Evolutionary conservation across 2,113 vertebrate species (phyloP).

Genomic region (Coracopsis vasa): DNA sequence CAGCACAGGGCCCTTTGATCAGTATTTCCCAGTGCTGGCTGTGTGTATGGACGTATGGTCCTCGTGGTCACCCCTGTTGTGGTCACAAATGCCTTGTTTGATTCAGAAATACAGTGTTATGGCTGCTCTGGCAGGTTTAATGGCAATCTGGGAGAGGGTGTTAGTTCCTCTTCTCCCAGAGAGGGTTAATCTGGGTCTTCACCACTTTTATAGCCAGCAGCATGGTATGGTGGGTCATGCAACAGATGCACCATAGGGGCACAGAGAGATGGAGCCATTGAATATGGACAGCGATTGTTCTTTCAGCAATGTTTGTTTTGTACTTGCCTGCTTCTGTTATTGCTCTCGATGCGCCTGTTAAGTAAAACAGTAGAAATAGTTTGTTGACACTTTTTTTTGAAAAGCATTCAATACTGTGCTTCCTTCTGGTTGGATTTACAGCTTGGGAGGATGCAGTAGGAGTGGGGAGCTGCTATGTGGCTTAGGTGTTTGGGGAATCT

Average conservation of each 20-base stretch:
- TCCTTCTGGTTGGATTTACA: constrained; percentile 15
- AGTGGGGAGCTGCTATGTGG: neutral
- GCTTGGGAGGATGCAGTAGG: neutral
- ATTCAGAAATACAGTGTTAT: neutral
- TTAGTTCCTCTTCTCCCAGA: neutral
- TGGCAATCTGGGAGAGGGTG: neutral
- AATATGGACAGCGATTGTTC: rapidly evolving
- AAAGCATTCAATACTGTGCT: neutral
- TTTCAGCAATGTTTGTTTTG: neutral
- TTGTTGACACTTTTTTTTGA: neutral
- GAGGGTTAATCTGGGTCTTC: neutral
- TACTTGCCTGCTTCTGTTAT: neutral
- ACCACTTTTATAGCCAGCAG: neutral
- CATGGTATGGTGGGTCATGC: neutral
- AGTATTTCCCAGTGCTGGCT: neutral
- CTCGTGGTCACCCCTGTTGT: rapidly evolving
- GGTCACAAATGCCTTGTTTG: neutral
- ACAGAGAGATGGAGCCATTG: rapidly evolving
- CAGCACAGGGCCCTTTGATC: neutral
- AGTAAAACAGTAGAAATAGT: neutral
- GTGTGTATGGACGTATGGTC: rapidly evolving
- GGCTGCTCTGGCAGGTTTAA: neutral
- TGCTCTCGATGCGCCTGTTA: neutral
- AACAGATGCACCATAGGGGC: rapidly evolving
- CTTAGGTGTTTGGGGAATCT: neutral